Percentiles rank a stretch among this genome's conserved stretches.
These are phyloP conservation scores for Hippocampus barbouri DNA, from an alignment of 2,113 vertebrate genomes.

Conservation along the genomic window DNA sequence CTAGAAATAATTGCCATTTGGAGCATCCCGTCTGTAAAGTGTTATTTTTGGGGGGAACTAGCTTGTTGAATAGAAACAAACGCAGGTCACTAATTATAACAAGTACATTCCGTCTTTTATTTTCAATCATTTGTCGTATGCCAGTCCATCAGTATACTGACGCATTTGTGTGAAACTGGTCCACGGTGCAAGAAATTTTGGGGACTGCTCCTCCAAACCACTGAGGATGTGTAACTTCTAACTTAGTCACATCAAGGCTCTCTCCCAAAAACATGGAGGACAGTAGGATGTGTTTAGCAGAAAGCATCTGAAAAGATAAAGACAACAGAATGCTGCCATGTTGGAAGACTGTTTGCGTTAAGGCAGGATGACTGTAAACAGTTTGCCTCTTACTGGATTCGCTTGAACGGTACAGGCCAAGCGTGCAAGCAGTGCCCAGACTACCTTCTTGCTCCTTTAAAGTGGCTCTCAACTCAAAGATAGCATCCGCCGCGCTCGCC, in stretches of 20 bases:
- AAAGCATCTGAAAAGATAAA: slow-evolving; percentile 5
- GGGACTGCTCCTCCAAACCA: background rate
- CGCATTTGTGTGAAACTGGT: background rate
- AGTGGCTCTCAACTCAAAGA: slow-evolving; percentile 27
- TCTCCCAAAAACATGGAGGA: background rate
- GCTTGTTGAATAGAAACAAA: background rate
- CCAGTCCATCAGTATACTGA: background rate
- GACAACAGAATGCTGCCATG: slow-evolving; percentile 20
- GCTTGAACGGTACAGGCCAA: slow-evolving; percentile 25
- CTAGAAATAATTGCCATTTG: too few relatives aligned
- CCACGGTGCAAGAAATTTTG: background rate
- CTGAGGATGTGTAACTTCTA: background rate
- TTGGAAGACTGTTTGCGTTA: slow-evolving; percentile 56
- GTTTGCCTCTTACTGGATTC: slow-evolving; percentile 30
- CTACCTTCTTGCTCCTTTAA: slow-evolving; percentile 10
- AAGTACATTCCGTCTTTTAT: background rate
- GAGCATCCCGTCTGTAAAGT: too few relatives aligned
- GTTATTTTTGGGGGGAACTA: background rate
- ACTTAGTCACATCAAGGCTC: background rate
- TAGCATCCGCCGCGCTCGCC: slow-evolving; percentile 5
- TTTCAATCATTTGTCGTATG: background rate
- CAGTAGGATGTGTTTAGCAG: slow-evolving; percentile 2
- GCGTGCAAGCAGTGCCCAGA: slow-evolving; percentile 23
- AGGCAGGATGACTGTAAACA: slow-evolving; percentile 72
- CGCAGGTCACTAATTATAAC: background rate